Conservation (phyloP, 2,797 vertebrate species). For the Dendrocincla fuliginosa region DNA sequence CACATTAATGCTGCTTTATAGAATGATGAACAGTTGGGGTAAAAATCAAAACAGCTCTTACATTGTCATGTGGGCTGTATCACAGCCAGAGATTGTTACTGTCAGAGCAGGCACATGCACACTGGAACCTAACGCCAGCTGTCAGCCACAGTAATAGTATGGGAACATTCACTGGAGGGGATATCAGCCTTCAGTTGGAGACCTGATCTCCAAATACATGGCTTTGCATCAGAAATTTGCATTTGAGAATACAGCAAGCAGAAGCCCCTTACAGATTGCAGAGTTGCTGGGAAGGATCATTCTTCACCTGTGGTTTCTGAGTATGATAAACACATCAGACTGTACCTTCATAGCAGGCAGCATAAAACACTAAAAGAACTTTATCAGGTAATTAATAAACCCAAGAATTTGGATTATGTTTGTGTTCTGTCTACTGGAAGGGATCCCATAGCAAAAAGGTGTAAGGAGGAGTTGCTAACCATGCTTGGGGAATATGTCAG, state of each 20-base stretch:
- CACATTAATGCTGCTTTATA: background rate
- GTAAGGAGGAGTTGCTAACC: background rate
- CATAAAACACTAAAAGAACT: background rate
- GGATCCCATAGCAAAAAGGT: background rate
- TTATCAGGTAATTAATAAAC: background rate
- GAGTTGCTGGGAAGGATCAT: background rate
- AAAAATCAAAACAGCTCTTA: background rate
- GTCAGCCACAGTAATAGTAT: background rate
- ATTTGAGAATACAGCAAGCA: background rate
- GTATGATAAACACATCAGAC: background rate
- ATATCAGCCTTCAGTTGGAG: fast-evolving
- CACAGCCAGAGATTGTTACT: background rate
- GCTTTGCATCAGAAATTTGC: background rate
- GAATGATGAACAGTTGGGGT: background rate
- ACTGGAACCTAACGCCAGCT: background rate
- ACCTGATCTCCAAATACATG: background rate
- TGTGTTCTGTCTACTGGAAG: background rate
- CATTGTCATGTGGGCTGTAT: background rate
- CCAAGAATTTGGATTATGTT: background rate
- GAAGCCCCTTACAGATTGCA: background rate
- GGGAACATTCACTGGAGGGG: background rate
- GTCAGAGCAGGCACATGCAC: background rate
- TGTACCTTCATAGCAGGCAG: background rate
- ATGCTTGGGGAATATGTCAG: background rate
- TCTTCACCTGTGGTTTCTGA: background rate